Evolutionary conservation across 2,113 vertebrate species (phyloP).

Genomic region (Ailuropoda melanoleuca): DNA sequence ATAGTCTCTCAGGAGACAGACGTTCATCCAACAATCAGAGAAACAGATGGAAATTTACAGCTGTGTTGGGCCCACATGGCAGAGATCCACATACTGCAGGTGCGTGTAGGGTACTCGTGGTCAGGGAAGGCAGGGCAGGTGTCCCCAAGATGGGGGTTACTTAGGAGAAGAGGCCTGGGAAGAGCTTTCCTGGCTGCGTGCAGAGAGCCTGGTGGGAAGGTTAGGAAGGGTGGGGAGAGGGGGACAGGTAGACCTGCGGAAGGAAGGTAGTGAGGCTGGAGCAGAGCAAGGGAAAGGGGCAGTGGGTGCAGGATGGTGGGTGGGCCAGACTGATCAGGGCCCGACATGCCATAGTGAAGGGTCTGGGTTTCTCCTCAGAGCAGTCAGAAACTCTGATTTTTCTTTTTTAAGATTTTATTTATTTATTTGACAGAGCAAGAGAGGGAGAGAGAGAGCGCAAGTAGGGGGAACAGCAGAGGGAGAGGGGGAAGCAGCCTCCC

Average conservation of each 20-base stretch:
- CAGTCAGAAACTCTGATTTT: background rate
- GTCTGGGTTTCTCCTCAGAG: background rate
- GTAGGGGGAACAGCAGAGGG: background rate
- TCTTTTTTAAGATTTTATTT: background rate
- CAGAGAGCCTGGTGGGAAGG: background rate
- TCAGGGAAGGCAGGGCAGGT: background rate
- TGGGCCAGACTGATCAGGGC: background rate
- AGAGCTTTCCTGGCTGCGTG: background rate
- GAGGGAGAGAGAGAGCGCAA: background rate
- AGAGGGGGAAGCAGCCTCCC: background rate
- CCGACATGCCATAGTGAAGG: rapidly evolving
- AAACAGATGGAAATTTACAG: background rate
- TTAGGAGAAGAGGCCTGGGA: background rate
- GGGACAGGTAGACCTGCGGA: no score
- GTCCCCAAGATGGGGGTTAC: background rate
- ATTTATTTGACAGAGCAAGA: background rate
- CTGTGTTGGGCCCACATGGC: background rate
- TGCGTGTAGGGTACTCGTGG: background rate
- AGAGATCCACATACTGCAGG: background rate
- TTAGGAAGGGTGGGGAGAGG: no score
- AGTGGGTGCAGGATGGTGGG: no score
- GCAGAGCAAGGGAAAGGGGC: background rate
- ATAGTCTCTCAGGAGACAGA: background rate
- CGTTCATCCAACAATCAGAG: background rate
- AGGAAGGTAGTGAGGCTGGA: background rate